Evolutionary conservation across 2,113 vertebrate species (phyloP), one percentile per base, ranked within the genome.

Genomic region (Lampris incognitus): DNA sequence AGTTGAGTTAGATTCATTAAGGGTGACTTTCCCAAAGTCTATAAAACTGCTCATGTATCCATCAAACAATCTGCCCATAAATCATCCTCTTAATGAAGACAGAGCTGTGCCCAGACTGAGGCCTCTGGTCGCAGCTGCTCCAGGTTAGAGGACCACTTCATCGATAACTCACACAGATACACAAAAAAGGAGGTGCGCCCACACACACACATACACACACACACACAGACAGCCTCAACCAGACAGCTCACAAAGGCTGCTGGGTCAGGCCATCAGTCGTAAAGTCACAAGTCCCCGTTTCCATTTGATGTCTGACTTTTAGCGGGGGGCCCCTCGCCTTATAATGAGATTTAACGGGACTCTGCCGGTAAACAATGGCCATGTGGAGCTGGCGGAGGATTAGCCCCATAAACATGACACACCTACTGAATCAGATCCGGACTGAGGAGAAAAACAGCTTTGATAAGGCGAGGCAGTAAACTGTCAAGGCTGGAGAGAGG

Each of bases 391-490:
- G 6, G 8, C 68, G 61, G 69, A 74, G 61, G 44, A 70, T 24
- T 24, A 24, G 24, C 24, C 36, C 57, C 7, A 59, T 85, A 82
- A 84, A 88, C 79, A 63, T 44, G 86, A 76, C 81, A 78, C 76
- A 82, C 74, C 84, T 84, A 66, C 66, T 84, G 90, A 87, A 88
- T 88, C 71, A 87, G 72, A 88, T 85, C 55, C 40, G 42, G 80
- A 66, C 42, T 1, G 64, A 9, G 67, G 42, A 82, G 77, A 69
- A 87, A 80, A 83, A 60, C 66, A 67, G 78, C 82, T 92, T 91
- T 91, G 90, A 92, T 92, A 92, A 88, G 89, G 76, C 70, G 48
- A 69, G 49, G 41, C 74, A 24, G 61, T 81, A 78, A 85, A 90
- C 52, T 5, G 36, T 10, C 9, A 7, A 39, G 48, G 4, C 9